A percentile compares a stretch with the other conserved stretches of the same genome.
Evolutionary conservation across 2,797 vertebrate genomes (phyloP).

Genomic region (Pipistrellus pipistrellus): DNA sequence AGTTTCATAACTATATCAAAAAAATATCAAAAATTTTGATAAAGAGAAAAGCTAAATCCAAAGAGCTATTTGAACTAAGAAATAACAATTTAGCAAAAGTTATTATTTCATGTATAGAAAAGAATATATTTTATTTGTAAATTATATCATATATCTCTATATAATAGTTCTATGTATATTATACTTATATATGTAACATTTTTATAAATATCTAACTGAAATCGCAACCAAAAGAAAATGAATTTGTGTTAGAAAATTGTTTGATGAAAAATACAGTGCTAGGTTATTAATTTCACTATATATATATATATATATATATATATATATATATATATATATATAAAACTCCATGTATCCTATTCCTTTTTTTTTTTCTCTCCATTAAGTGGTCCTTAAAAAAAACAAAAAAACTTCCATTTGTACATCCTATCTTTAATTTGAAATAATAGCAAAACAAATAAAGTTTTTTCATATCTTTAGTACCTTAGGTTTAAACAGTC

Average conservation of each 20-base stretch:
- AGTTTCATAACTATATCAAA: not conserved
- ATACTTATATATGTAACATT: not conserved
- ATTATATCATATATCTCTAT: not conserved
- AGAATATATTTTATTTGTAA: not conserved
- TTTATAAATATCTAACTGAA: not conserved
- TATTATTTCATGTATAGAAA: not conserved
- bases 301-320: not conserved
- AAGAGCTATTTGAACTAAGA: not conserved
- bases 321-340: not conserved
- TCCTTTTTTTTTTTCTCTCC: not conserved
- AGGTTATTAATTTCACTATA: not conserved
- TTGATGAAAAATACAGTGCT: not conserved
- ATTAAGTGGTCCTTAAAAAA: not conserved
- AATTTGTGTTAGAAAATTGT: not conserved
- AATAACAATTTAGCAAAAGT: not conserved
- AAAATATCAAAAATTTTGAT: not conserved
- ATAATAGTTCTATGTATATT: not conserved
- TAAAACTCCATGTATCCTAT: not conserved
- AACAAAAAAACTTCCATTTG: not conserved
- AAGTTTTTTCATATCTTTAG: not conserved
- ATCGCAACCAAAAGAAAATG: conserved; percentile 5
- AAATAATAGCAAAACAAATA: conserved; percentile 30
- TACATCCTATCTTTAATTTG: not conserved
- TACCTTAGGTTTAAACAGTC: not conserved
- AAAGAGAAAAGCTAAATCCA: not conserved